A percentile compares a stretch with the other conserved stretches of the same genome.
Evolutionary conservation across 2,888 invertebrate genomes (phyloP).

Genomic region (Lordiphosa fenestrarum): DNA sequence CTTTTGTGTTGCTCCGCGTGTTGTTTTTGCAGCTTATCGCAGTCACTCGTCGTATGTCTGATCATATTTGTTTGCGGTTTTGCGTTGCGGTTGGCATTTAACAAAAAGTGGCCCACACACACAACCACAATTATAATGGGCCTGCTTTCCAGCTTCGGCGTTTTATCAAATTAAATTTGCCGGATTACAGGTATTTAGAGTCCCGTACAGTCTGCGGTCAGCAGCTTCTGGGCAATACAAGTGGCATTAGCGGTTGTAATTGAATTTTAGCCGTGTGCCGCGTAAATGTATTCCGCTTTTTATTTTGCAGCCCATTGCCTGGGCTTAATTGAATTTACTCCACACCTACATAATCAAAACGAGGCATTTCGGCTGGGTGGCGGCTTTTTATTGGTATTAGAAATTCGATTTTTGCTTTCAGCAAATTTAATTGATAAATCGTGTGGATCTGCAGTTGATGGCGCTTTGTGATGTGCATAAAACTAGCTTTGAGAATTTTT

Average conservation of each 20-base stretch:
- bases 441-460: not conserved
- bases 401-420: not conserved
- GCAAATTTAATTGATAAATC: no score
- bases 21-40: constrained; percentile 26
- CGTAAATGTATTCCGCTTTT: constrained; percentile 15
- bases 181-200: constrained; percentile 75
- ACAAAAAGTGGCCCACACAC: constrained; percentile 45
- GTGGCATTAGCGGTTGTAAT: constrained; percentile 75
- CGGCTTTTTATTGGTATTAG: constrained; percentile 6
- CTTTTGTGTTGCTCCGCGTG: not conserved
- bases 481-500: no score
- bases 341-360: constrained; percentile 40
- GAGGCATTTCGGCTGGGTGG: constrained; percentile 1
- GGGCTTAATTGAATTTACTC: constrained; percentile 58
- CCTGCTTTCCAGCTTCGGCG: constrained; percentile 67
- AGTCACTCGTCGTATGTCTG: constrained; percentile 58
- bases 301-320: constrained; percentile 15
- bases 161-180: constrained; percentile 73
- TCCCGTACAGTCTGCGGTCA: constrained; percentile 61
- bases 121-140: constrained; percentile 65
- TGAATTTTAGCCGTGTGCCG: constrained; percentile 55
- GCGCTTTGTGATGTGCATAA: constrained; percentile 1
- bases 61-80: constrained; percentile 72
- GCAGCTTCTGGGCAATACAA: constrained; percentile 51
- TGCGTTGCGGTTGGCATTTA: constrained; percentile 51